Conservation (phyloP, 2,888 invertebrate genomes). For the Leuctra nigra region DNA sequence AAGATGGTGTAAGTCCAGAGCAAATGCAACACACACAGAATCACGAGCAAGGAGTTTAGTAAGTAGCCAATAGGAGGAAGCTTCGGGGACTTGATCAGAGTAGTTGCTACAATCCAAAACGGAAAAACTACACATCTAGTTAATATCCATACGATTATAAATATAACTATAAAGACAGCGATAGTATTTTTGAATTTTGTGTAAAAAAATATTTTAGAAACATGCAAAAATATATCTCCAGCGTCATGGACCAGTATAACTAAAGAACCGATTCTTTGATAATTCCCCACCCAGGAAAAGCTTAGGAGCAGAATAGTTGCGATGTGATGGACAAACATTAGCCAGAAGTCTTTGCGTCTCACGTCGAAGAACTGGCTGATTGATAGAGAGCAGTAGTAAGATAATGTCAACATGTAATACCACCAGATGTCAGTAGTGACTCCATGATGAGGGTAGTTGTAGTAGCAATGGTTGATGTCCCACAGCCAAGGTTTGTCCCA, state of each 20-base stretch:
- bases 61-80: slow-evolving; percentile 88
- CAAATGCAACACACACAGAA: slow-evolving; percentile 74
- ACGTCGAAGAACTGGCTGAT: slow-evolving; percentile 48
- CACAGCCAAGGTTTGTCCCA: slow-evolving; percentile 93
- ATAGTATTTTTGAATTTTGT: slow-evolving; percentile 43
- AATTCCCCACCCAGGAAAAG: slow-evolving; percentile 51
- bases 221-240: slow-evolving; percentile 42
- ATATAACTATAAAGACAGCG: slow-evolving; percentile 70
- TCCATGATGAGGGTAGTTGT: slow-evolving; percentile 71
- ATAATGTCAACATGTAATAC: slow-evolving; percentile 51
- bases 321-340: slow-evolving; percentile 53
- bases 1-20: slow-evolving; percentile 94
- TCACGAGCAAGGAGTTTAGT: slow-evolving; percentile 76
- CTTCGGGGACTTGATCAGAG: slow-evolving; percentile 75
- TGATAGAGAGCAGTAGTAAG: slow-evolving; percentile 50
- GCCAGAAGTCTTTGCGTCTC: slow-evolving; percentile 45
- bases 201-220: slow-evolving; percentile 49
- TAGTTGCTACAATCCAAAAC: slow-evolving; percentile 53
- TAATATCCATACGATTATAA: slow-evolving; percentile 85
- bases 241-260: slow-evolving; percentile 43
- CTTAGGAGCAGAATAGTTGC: slow-evolving; percentile 49
- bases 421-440: slow-evolving; percentile 64
- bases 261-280: slow-evolving; percentile 49
- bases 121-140: slow-evolving; percentile 88
- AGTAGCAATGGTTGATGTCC: slow-evolving; percentile 84